Evolutionary conservation across 1,140 invertebrate species (phyloP).

Genomic region (Neodiprion pinetum): DNA sequence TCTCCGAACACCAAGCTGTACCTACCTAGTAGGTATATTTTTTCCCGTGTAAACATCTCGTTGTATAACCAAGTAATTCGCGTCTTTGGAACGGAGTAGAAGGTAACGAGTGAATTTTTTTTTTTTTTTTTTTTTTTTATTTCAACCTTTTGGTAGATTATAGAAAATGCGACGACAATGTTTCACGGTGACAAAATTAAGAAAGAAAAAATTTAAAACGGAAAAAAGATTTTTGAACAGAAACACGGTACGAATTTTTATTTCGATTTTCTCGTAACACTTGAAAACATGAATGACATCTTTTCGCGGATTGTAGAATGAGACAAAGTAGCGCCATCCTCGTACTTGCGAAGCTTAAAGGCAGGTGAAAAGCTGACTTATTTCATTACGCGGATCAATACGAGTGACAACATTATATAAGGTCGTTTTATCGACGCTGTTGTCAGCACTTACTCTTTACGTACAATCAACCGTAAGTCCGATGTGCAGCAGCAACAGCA

Average conservation of each 20-base stretch:
- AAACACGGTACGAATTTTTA: neutral
- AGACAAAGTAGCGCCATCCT: neutral
- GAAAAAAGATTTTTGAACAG: neutral
- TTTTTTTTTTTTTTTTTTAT: too few species aligned
- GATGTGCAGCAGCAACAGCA: neutral
- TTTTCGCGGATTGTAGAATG: neutral
- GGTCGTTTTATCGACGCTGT: neutral
- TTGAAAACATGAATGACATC: neutral
- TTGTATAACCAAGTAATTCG: too few species aligned
- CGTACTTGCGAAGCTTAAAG: neutral
- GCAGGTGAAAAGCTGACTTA: neutral
- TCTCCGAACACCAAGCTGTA: too few species aligned
- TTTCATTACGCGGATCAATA: slow-evolving; percentile 5
- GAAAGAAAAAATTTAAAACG: neutral
- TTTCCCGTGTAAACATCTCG: too few species aligned
- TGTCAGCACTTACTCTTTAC: slow-evolving; percentile 1
- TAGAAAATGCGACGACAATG: too few species aligned
- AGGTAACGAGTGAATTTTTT: too few species aligned
- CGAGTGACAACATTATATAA: neutral
- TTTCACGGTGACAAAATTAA: too few species aligned
- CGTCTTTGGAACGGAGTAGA: too few species aligned
- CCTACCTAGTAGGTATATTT: too few species aligned
- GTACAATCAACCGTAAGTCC: neutral
- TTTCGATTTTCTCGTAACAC: neutral
- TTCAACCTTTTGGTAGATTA: too few species aligned